These are phyloP conservation scores for Idaea straminata DNA, from an alignment of 2,888 invertebrate species.

Conservation along the genomic window DNA sequence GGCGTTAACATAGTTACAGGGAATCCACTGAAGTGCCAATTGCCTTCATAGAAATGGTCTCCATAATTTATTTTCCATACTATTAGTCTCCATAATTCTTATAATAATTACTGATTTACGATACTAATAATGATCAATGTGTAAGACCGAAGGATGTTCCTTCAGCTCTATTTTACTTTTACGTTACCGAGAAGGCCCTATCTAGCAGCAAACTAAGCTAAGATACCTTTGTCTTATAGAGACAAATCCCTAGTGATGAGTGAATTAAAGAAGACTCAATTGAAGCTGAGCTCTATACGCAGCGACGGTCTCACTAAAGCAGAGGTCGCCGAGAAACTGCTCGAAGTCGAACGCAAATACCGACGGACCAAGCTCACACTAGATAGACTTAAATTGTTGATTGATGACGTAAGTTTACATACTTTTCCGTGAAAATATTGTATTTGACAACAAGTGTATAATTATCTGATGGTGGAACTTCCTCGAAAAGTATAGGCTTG, in stretches of 20 bases:
- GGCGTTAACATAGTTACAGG: too few species aligned
- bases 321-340: slow-evolving; percentile 52
- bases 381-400: slow-evolving; percentile 42
- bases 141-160: not conserved
- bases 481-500: too few species aligned
- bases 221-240: slow-evolving; percentile 29
- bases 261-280: slow-evolving; percentile 62
- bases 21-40: too few species aligned
- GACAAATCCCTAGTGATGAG: slow-evolving; percentile 60
- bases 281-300: slow-evolving; percentile 61
- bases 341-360: slow-evolving; percentile 49
- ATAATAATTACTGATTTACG: too few species aligned
- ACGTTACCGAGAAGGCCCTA: not conserved
- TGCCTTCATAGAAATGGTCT: too few species aligned
- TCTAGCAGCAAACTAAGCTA: not conserved
- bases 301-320: slow-evolving; percentile 58
- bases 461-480: too few species aligned
- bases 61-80: too few species aligned
- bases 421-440: too few species aligned
- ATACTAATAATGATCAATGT: too few species aligned
- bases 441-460: too few species aligned
- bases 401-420: slow-evolving; percentile 52
- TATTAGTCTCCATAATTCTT: too few species aligned
- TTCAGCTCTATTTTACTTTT: too few species aligned
- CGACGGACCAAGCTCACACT: slow-evolving; percentile 44